phyloP scores from a whole-genome alignment of 2,797 vertebrate genomes.

The Falco novaeseelandiae region DNA sequence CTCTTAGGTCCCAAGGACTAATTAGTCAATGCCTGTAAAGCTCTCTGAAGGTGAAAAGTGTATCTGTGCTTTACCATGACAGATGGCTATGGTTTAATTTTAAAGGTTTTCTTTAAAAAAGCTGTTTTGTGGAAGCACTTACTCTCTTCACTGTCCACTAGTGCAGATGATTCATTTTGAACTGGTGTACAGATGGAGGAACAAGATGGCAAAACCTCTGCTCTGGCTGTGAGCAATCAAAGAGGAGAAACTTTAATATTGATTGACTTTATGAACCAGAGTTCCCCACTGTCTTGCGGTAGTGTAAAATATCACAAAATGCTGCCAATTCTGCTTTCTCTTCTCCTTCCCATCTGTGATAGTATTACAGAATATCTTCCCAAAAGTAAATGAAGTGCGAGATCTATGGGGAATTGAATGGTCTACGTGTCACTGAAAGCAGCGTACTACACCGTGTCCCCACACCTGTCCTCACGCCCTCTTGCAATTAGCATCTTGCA shows the following conservation, averaged over 20 bases:
- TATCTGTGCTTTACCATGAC: neutral
- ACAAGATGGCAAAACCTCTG: constrained; percentile 4
- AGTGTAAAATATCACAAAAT: neutral
- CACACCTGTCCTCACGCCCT: neutral
- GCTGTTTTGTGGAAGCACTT: neutral
- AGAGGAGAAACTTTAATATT: neutral
- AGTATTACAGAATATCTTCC: neutral
- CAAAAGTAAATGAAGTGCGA: neutral
- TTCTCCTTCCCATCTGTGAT: neutral
- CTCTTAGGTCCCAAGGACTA: constrained; percentile 3
- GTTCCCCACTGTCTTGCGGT: neutral
- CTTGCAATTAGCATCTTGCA: neutral
- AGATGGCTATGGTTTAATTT: constrained; percentile 35
- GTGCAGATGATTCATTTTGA: constrained; percentile 14
- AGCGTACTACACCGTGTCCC: neutral
- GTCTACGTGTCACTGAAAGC: neutral
- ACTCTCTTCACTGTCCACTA: neutral
- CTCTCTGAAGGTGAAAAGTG: constrained; percentile 16
- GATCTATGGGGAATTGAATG: neutral
- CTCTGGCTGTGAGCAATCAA: neutral
- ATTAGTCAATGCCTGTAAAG: constrained; percentile 35
- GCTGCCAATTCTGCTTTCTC: neutral
- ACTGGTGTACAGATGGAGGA: neutral
- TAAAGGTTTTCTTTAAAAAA: constrained; percentile 7
- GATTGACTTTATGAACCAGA: neutral